Conservation (phyloP, 1,140 invertebrate species). For the Psix sp. region DNA sequence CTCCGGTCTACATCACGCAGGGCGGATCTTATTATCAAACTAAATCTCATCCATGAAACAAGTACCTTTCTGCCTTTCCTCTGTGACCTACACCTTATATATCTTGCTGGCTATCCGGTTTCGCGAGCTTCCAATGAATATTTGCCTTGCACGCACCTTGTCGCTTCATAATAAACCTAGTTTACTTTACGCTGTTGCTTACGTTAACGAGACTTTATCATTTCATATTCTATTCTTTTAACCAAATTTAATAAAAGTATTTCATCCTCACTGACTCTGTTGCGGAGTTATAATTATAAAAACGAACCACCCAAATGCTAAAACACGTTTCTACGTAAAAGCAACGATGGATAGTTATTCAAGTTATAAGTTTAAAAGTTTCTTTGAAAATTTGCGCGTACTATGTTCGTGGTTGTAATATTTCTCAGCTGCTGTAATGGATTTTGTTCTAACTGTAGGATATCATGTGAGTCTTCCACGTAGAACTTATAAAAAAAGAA, state of each 20-base stretch:
- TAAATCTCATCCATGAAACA: slow-evolving; percentile 74
- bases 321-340: slow-evolving; percentile 41
- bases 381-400: slow-evolving; percentile 45
- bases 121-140: slow-evolving; percentile 58
- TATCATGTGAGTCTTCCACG: slow-evolving; percentile 64
- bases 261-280: neutral
- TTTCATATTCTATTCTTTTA: neutral
- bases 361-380: slow-evolving; percentile 36
- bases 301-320: too few species aligned
- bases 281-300: too few species aligned
- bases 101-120: slow-evolving; percentile 55
- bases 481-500: too few species aligned
- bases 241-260: neutral
- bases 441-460: slow-evolving; percentile 74
- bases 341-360: slow-evolving; percentile 53
- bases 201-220: slow-evolving; percentile 1
- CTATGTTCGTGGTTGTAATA: slow-evolving; percentile 43
- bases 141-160: slow-evolving; percentile 28
- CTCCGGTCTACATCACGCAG: slow-evolving; percentile 53
- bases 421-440: slow-evolving; percentile 68
- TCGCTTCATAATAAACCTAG: slow-evolving; percentile 16
- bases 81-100: slow-evolving; percentile 48
- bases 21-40: slow-evolving; percentile 75
- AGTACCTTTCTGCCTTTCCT: slow-evolving; percentile 63
- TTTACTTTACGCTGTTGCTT: neutral